Base-by-base conservation (phyloP, 2,113 vertebrate genomes). In the Pogonocichla stellata region DNA sequence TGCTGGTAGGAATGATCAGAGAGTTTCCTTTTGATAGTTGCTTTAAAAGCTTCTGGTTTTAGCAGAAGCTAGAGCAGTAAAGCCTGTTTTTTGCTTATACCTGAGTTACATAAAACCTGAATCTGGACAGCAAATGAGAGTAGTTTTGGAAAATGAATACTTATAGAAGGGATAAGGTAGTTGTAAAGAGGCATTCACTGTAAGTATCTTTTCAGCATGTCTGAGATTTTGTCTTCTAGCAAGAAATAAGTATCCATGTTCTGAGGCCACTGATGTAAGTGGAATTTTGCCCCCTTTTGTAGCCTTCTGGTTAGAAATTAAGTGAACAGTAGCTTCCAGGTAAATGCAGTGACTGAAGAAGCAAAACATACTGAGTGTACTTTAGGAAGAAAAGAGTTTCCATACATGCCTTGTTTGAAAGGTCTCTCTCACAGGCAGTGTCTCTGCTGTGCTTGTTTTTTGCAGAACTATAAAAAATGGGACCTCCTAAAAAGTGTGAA, bases 361-460 rank as follows among this genome's bases (percentile, higher is more conserved):
- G 48, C 25, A 50, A 73, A 93, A 53, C 8, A 6, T 26, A 8
- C 7, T n/a, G 12, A 58, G 38, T 50, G 38, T 42, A 25, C 33
- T 38, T 47, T 5, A 29, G 66, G 36, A 67, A 40, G 72, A 61
- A 80, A 54, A 64, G 13, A 20, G 5, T 73, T 80, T 16, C 62
- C 3, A 2, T 38, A 11, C 0, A 0, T 67, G 72, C 56, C 43
- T 28, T 47, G 1, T 81, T 42, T 47, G 80, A 74, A 61, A 70
- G 34, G 62, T 34, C 58, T n/a, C 42, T 58, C 47, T 38, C 1
- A 1, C 4, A 42, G 45, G 19, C 65, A 38, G 42, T 18, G 31
- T 80, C 40, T 83, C 66, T 77, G 50, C 51, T 61, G 3, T 15
- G 19, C 14, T 5, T 40, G 71, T 5, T 86, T 23, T 62, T 33